These are phyloP conservation scores for Alitta virens DNA, from an alignment of 2,888 invertebrate species.

Conservation along the genomic window DNA sequence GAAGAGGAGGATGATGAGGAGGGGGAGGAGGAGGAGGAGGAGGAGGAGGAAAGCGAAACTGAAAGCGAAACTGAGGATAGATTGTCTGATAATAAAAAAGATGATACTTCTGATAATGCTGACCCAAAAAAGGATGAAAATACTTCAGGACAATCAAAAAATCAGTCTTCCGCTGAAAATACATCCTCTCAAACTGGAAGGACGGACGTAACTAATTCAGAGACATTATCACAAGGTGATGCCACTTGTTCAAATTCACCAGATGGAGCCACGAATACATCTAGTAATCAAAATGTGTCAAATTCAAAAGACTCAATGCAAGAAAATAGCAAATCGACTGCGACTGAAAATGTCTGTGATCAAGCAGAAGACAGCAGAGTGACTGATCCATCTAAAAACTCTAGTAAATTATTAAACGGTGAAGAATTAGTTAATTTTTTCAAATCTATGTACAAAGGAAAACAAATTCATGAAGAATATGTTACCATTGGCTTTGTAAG, in stretches of 20 bases:
- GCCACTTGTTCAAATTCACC: background rate
- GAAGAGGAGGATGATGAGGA: slow-evolving; percentile 19
- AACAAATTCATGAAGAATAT: slow-evolving; percentile 15
- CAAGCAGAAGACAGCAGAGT: background rate
- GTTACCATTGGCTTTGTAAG: slow-evolving; percentile 62
- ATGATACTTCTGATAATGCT: slow-evolving; percentile 27
- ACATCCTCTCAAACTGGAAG: slow-evolving; percentile 5
- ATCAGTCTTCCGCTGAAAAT: no score
- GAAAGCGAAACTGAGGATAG: slow-evolving; percentile 8
- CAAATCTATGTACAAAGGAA: slow-evolving; percentile 61
- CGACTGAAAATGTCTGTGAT: no score
- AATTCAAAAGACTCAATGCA: no score
- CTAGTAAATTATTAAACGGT: slow-evolving; percentile 64
- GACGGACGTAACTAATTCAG: slow-evolving; percentile 19
- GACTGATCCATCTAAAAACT: background rate
- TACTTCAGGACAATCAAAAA: no score
- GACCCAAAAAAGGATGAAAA: no score
- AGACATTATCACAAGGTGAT: slow-evolving; percentile 1
- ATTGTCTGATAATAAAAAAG: slow-evolving; percentile 21
- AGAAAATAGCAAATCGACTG: no score
- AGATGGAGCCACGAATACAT: background rate
- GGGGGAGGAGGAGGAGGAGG: background rate
- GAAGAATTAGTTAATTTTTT: slow-evolving; percentile 73
- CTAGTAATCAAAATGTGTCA: no score
- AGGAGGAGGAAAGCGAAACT: slow-evolving; percentile 1